Conservation (phyloP, 2,888 invertebrate species). For the Conops quadrifasciatus region DNA sequence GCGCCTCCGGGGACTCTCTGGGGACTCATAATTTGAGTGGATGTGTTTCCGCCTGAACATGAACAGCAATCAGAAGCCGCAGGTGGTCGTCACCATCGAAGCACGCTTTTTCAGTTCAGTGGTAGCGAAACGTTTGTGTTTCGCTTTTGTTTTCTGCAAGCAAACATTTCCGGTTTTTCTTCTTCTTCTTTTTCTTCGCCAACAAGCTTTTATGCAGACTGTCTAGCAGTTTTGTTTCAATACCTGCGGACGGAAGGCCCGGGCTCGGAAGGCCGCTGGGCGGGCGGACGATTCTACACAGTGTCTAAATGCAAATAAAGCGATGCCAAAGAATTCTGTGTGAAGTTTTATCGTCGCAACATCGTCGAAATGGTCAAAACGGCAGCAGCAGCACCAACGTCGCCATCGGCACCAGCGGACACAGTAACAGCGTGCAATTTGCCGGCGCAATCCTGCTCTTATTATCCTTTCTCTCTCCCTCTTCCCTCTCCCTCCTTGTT, state of each 20-base stretch:
- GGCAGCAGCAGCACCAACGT: constrained; percentile 27
- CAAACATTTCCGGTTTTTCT: background rate
- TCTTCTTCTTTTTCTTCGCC: background rate
- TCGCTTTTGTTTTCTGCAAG: background rate
- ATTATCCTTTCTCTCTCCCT: background rate
- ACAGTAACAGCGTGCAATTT: too few species aligned
- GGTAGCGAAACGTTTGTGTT: background rate
- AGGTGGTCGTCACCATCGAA: constrained; percentile 45
- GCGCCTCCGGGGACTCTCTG: background rate
- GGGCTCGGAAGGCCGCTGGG: background rate
- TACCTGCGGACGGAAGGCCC: too few species aligned
- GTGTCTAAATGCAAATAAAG: too few species aligned
- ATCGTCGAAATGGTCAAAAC: constrained; percentile 26
- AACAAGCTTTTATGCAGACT: too few species aligned
- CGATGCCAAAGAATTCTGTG: too few species aligned
- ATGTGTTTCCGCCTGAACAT: constrained; percentile 42
- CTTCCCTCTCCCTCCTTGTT: background rate
- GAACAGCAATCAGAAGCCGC: constrained; percentile 47
- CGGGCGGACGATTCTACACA: too few species aligned
- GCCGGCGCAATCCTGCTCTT: too few species aligned
- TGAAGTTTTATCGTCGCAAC: background rate
- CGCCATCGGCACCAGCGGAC: constrained; percentile 18
- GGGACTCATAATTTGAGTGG: constrained; percentile 41
- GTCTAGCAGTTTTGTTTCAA: too few species aligned
- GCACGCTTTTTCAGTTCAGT: constrained; percentile 28